A percentile compares a stretch with the other conserved stretches of the same genome.
These are phyloP conservation scores for Phalacrocorax aristotelis DNA, from an alignment of 2,113 vertebrate species.

Conservation along the genomic window DNA sequence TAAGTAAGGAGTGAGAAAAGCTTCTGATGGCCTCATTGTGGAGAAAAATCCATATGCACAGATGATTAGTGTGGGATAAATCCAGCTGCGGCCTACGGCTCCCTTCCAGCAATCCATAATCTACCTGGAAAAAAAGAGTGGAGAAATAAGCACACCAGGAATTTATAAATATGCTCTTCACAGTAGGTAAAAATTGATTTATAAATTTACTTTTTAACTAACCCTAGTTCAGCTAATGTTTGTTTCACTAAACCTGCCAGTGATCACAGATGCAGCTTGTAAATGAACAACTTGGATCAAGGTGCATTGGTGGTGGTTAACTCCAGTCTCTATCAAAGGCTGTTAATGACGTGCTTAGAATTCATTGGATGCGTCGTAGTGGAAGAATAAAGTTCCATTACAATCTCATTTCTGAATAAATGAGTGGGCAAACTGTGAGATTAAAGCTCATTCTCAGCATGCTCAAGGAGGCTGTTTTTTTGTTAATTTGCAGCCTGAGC, in stretches of 20 bases:
- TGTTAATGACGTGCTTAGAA: neutral
- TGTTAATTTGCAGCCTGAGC: neutral
- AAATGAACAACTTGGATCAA: neutral
- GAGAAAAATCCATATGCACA: conserved; percentile 89
- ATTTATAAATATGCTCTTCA: neutral
- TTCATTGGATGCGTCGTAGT: neutral
- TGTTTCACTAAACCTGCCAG: neutral
- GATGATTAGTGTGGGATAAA: conserved; percentile 83
- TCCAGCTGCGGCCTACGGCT: conserved; percentile 70
- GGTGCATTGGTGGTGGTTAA: neutral
- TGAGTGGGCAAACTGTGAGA: neutral
- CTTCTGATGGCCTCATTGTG: conserved; percentile 85
- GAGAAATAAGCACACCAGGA: neutral
- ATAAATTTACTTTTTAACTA: neutral
- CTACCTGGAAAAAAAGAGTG: neutral
- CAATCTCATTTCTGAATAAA: neutral
- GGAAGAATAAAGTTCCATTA: neutral
- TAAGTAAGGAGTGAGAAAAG: conserved; percentile 85
- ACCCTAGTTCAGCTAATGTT: neutral
- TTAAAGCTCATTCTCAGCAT: neutral
- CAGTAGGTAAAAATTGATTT: neutral
- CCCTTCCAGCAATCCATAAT: conserved; percentile 73
- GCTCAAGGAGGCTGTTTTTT: neutral
- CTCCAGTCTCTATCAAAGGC: neutral
- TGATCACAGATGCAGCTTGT: neutral